Percentiles rank a stretch among this genome's conserved stretches.
phyloP scores from a whole-genome alignment of 2,888 invertebrate genomes.

The Thalpophila matura region DNA sequence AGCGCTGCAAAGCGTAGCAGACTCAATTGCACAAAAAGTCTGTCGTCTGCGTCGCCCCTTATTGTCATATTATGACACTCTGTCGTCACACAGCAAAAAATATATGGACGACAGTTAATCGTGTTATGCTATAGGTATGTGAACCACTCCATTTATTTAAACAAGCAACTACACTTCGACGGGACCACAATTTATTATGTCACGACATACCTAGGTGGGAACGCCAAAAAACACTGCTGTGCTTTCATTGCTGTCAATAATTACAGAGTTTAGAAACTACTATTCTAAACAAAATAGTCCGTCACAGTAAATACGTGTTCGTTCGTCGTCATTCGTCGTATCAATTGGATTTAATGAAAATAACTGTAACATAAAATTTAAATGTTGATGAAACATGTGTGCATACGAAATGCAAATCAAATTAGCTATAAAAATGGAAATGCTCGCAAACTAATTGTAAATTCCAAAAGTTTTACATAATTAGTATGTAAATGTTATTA shows the following conservation, averaged over 20 bases:
- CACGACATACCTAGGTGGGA: too few species aligned
- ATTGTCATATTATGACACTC: too few species aligned
- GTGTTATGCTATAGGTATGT: too few species aligned
- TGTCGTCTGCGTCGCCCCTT: too few species aligned
- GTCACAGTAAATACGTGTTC: neutral
- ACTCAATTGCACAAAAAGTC: neutral
- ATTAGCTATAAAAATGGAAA: slow-evolving; percentile 49
- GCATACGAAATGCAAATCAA: slow-evolving; percentile 34
- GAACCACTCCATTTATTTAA: too few species aligned
- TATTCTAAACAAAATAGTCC: neutral
- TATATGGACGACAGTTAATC: too few species aligned
- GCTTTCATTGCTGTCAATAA: neutral
- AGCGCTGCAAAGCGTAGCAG: too few species aligned
- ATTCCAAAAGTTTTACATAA: slow-evolving; percentile 41
- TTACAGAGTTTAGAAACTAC: neutral
- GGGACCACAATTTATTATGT: too few species aligned
- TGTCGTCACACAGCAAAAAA: too few species aligned
- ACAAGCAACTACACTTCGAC: too few species aligned
- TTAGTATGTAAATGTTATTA: slow-evolving; percentile 44
- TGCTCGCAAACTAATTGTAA: slow-evolving; percentile 30
- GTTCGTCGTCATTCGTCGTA: neutral
- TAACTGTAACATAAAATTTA: slow-evolving; percentile 1
- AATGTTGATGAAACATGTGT: slow-evolving; percentile 20
- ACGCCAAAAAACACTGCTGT: too few species aligned
- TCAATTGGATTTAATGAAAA: slow-evolving; percentile 15